These are phyloP conservation scores for Ips typographus DNA, from an alignment of 1,140 invertebrate genomes.

Conservation along the genomic window DNA sequence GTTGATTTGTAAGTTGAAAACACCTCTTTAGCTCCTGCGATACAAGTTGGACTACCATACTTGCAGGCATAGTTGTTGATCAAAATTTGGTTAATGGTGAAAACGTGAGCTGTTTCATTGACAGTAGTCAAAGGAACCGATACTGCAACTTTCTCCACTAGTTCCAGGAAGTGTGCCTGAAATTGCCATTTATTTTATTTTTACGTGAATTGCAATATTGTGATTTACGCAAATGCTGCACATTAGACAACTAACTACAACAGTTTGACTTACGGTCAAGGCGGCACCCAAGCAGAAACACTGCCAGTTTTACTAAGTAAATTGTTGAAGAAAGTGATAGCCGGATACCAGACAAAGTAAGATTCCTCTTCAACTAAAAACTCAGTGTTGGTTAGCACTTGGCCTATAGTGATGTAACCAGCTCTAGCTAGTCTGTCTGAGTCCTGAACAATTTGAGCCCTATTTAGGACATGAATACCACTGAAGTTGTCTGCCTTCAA, in stretches of 20 bases:
- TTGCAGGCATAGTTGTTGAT: conserved; percentile 57
- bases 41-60: conserved; percentile 54
- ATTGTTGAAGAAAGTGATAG: conserved; percentile 57
- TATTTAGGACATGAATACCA: conserved; percentile 68
- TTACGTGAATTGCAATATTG: background rate
- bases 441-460: conserved; percentile 81
- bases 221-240: conserved; percentile 5
- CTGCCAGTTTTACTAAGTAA: conserved; percentile 46
- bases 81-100: conserved; percentile 51
- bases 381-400: conserved; percentile 57
- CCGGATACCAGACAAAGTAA: conserved; percentile 66
- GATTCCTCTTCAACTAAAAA: conserved; percentile 64
- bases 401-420: conserved; percentile 44
- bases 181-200: conserved; percentile 6
- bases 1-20: conserved; percentile 43
- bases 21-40: conserved; percentile 41
- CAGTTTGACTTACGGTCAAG: conserved; percentile 9
- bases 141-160: conserved; percentile 19
- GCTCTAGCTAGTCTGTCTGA: conserved; percentile 63
- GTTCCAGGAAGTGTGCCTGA: conserved; percentile 17
- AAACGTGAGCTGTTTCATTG: conserved; percentile 43
- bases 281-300: conserved; percentile 2
- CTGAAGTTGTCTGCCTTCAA: conserved; percentile 57
- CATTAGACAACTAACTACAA: background rate
- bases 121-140: conserved; percentile 32